phyloP scores from a whole-genome alignment of 2,888 invertebrate species.

The Belgica antarctica region DNA sequence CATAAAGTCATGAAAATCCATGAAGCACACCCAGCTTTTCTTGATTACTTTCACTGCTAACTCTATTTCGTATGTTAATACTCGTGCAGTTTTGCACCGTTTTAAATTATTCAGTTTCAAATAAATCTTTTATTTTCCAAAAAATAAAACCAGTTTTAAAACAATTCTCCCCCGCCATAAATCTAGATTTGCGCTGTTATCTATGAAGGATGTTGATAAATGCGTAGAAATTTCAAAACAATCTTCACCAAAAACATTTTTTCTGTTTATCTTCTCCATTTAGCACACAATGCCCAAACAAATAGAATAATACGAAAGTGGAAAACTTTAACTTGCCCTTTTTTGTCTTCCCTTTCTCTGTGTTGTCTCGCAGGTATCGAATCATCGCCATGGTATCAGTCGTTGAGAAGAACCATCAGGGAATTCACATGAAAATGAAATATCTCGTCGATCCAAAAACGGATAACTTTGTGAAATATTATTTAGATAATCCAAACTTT shows the following conservation, averaged over 20 bases:
- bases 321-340: not conserved
- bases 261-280: not conserved
- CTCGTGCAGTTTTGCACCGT: too few species aligned
- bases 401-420: conserved; percentile 54
- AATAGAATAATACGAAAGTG: not conserved
- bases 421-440: conserved; percentile 52
- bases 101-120: too few species aligned
- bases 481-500: conserved; percentile 42
- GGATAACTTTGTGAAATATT: conserved; percentile 52
- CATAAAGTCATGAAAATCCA: too few species aligned
- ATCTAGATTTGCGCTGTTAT: not conserved
- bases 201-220: conserved; percentile 25
- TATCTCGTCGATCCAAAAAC: conserved; percentile 52
- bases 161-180: too few species aligned
- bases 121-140: too few species aligned
- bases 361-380: conserved; percentile 49
- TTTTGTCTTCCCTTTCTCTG: conserved; percentile 6
- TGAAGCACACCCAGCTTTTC: too few species aligned
- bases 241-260: not conserved
- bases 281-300: conserved; percentile 13
- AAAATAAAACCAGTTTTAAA: too few species aligned
- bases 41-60: too few species aligned
- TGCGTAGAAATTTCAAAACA: conserved; percentile 14
- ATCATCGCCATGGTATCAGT: conserved; percentile 53
- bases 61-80: too few species aligned